Evolutionary conservation across 2,113 vertebrate species (phyloP), one percentile per base, ranked within the genome.

Genomic region (Xiphias gladius): DNA sequence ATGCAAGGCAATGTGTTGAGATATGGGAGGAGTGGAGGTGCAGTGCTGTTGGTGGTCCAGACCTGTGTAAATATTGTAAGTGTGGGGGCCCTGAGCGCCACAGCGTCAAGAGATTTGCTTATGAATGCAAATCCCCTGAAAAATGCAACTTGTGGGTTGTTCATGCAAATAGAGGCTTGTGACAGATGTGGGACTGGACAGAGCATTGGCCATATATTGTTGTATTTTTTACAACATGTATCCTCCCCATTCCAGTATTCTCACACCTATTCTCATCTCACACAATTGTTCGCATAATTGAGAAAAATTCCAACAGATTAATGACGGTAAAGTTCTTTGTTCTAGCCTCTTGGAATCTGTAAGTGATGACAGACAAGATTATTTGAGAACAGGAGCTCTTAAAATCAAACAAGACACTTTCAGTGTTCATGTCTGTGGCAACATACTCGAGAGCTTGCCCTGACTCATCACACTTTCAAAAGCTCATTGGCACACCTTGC

Each of bases 1-100:
- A 64, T 89, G 39, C 69, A 64, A 46, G 67, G 67, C 79, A 82
- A 83, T 22, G 79, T 88, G 86, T 87, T 88, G 87, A 81, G 64
- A 83, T 86, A 62, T 70, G 63, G 80, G 89, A 81, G 80, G 82
- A 87, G 88, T 66, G 73, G 80, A 50, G 66, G 78, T 10, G 19
- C 77, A 20, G 83, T 79, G 82, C 80, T 81, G 91, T 94, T 93
- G 94, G 95, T 96, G 94, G 94, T 95, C 95, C 83, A 37, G 81
- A 78, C 41, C 84, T 93, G 89, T 88, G 92, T 91, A 92, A 93
- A 94, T 91, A 90, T 77, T 81, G 78, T 82, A 89, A 86, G 87
- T 93, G 89, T 91, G 69, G 92, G 91, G 89, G 90, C 82, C 69
- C 80, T 72, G 85, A 93, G 83, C 41, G 54, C 58, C 83, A 63